Evolutionary conservation across 2,113 vertebrate species (phyloP).

Genomic region (Misgurnus anguillicaudatus): DNA sequence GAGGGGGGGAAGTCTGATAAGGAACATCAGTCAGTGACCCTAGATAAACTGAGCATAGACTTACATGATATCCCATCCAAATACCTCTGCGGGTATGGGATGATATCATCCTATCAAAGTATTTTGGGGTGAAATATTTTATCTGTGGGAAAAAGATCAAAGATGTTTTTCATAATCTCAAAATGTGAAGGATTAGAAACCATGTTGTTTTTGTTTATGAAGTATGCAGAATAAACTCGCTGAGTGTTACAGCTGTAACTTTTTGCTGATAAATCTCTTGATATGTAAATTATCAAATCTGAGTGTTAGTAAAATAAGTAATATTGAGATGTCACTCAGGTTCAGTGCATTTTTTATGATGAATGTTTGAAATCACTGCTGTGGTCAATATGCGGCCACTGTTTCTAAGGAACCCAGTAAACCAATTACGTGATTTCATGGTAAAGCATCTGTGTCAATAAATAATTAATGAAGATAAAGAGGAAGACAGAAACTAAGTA

Average conservation of each 20-base stretch:
- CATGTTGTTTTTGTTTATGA: slow-evolving; percentile 13
- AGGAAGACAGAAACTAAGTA: slow-evolving; percentile 17
- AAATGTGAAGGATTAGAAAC: neutral
- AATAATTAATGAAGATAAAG: slow-evolving; percentile 19
- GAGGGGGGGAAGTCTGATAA: slow-evolving; percentile 12
- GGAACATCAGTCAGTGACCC: slow-evolving; percentile 33
- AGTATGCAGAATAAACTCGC: slow-evolving; percentile 1
- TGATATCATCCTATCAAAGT: slow-evolving; percentile 20
- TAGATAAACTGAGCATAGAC: slow-evolving; percentile 15
- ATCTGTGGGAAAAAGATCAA: slow-evolving; percentile 15
- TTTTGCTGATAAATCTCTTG: slow-evolving; percentile 13
- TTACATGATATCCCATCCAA: neutral
- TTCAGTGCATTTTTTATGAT: slow-evolving; percentile 1
- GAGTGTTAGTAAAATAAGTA: neutral
- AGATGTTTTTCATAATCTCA: slow-evolving; percentile 13
- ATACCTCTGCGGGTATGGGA: neutral
- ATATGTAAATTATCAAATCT: slow-evolving; percentile 9
- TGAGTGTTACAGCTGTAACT: neutral
- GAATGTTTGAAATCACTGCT: neutral
- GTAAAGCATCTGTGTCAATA: slow-evolving; percentile 32
- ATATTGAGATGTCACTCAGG: neutral
- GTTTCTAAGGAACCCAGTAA: slow-evolving; percentile 18
- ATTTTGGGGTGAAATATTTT: slow-evolving; percentile 6
- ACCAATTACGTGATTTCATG: slow-evolving; percentile 20
- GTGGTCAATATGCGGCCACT: neutral